Conservation (phyloP, 92 coral and sea anemone species). For the Bergia puertoricense region DNA sequence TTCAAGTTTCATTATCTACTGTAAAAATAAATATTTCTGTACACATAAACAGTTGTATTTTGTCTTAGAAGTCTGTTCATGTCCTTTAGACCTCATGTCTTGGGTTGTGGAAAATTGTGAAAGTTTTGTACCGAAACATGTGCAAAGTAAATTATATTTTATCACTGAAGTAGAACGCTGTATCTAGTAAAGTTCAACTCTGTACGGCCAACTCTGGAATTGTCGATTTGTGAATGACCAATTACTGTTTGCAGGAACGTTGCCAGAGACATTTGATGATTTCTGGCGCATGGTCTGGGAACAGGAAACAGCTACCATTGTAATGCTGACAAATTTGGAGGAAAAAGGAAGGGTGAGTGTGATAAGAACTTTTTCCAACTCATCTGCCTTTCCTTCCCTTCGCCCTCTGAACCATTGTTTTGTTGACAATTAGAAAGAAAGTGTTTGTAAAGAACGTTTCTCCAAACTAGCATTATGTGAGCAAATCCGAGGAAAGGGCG, state of each 20-base stretch:
- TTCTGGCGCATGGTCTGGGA: constrained; percentile 99
- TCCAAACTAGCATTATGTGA: neutral
- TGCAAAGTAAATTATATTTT: too few species aligned
- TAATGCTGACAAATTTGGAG: constrained; percentile 93
- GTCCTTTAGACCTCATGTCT: too few species aligned
- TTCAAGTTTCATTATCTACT: too few species aligned
- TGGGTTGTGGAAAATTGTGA: too few species aligned
- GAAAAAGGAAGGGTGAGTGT: constrained; percentile 91
- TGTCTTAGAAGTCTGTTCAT: too few species aligned
- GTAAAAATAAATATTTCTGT: neutral
- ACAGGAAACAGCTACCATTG: constrained; percentile 83
- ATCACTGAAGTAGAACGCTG: too few species aligned
- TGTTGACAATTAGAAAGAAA: neutral
- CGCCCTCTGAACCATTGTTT: neutral
- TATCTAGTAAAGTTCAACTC: too few species aligned
- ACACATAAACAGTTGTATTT: too few species aligned
- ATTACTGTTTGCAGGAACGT: constrained; percentile 67
- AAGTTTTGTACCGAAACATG: too few species aligned
- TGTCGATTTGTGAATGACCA: neutral
- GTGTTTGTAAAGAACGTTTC: neutral
- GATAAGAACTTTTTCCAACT: neutral
- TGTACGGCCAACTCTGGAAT: too few species aligned
- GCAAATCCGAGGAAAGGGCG: neutral
- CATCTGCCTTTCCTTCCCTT: neutral
- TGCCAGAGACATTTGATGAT: constrained; percentile 94